Conservation (phyloP, 2,888 invertebrate genomes). For the Coenonympha glycerion region DNA sequence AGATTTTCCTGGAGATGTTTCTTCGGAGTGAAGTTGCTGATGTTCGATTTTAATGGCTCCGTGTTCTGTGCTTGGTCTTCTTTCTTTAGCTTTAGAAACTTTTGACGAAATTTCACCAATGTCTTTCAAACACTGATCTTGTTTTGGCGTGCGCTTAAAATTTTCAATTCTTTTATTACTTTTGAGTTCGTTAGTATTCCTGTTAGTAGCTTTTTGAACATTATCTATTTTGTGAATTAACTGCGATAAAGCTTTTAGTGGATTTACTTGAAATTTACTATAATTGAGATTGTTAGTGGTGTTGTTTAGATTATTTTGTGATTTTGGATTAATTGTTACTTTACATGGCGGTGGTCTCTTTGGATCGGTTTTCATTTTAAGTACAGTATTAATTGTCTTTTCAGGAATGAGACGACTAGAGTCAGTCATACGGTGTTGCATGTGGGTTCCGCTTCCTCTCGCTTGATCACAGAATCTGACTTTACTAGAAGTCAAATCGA, state of each 20-base stretch:
- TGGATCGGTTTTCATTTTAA: conserved; percentile 13
- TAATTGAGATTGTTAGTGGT: conserved; percentile 37
- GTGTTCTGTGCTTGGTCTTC: conserved; percentile 26
- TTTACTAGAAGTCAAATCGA: conserved; percentile 20
- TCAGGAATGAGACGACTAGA: conserved; percentile 49
- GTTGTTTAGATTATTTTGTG: conserved; percentile 35
- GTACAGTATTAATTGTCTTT: conserved; percentile 32
- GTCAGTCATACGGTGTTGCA: conserved; percentile 47
- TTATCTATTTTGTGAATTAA: conserved; percentile 58
- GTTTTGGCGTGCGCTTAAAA: conserved; percentile 37
- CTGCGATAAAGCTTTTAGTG: conserved; percentile 62
- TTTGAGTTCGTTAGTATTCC: conserved; percentile 36
- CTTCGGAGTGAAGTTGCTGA: conserved; percentile 28
- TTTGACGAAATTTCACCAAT: conserved; percentile 30
- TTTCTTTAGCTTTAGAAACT: conserved; percentile 29
- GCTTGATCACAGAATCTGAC: conserved; percentile 37
- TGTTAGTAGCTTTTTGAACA: conserved; percentile 51
- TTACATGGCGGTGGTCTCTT: conserved; percentile 37
- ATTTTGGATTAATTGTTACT: conserved; percentile 53
- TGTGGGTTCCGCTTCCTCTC: conserved; percentile 56
- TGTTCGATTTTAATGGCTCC: conserved; percentile 29
- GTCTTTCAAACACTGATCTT: conserved; percentile 39
- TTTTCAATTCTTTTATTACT: conserved; percentile 38
- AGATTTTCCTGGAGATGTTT: conserved; percentile 35
- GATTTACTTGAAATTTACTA: conserved; percentile 43